Evolutionary conservation across 2,797 vertebrate genomes (phyloP).

Genomic region (Otolemur crassicaudatus): DNA sequence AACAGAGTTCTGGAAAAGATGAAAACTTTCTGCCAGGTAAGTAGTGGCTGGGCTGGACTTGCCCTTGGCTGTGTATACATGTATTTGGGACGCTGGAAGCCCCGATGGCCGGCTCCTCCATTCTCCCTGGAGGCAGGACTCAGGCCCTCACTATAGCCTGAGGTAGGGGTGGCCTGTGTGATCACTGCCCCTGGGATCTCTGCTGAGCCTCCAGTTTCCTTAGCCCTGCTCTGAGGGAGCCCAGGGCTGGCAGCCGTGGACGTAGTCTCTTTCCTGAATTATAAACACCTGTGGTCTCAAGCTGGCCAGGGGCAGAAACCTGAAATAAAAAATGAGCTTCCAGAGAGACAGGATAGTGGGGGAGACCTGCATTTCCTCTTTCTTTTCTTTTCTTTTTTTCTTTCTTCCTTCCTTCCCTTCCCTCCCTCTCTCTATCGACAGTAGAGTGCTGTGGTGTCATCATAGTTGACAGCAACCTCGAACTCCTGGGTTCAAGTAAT

Average conservation of each 20-base stretch:
- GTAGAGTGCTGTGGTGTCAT: too few species aligned
- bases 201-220: background rate
- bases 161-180: background rate
- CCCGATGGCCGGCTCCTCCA: rapidly evolving
- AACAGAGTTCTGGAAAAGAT: slow-evolving; percentile 98
- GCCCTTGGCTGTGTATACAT: background rate
- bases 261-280: background rate
- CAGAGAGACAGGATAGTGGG: background rate
- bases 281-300: background rate
- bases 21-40: slow-evolving; percentile 96
- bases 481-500: too few species aligned
- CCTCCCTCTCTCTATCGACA: too few species aligned
- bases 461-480: too few species aligned
- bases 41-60: background rate
- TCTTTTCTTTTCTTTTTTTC: too few species aligned
- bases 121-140: background rate
- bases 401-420: too few species aligned
- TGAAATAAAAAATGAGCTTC: background rate
- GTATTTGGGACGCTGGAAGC: background rate
- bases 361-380: background rate
- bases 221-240: background rate
- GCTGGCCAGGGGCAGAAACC: background rate
- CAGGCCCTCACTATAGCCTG: background rate
- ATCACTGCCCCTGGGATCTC: background rate
- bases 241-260: background rate